These are phyloP conservation scores for Actinemys pallida DNA, from an alignment of 2,113 vertebrate species.

Conservation along the genomic window DNA sequence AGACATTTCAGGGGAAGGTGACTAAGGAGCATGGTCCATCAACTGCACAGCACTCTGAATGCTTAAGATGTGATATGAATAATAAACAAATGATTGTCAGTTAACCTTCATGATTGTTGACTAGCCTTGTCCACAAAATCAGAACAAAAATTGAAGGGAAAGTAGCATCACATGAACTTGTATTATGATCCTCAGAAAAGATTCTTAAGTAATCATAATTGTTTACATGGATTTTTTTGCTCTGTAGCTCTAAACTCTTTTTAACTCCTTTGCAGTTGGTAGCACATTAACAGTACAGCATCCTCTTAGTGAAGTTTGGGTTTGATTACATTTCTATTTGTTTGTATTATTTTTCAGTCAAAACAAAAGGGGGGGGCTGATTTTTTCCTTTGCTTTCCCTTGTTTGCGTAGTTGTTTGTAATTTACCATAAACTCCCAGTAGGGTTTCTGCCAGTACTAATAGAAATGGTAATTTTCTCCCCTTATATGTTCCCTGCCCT, in stretches of 20 bases:
- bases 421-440: not conserved
- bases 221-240: not conserved
- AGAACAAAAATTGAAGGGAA: not conserved
- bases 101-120: accelerated
- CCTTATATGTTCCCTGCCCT: accelerated
- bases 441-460: not conserved
- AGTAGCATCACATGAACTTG: accelerated
- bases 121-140: accelerated
- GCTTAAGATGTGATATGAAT: accelerated
- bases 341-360: not conserved
- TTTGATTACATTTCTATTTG: not conserved
- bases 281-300: not conserved
- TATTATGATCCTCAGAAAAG: not conserved
- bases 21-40: accelerated
- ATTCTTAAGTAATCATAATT: not conserved
- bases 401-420: accelerated
- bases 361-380: not conserved
- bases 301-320: not conserved
- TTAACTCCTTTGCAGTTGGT: not conserved
- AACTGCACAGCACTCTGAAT: accelerated
- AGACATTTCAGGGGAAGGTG: accelerated
- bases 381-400: not conserved
- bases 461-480: accelerated
- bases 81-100: accelerated
- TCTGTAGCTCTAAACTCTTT: not conserved